These are phyloP conservation scores for Pholis gunnellus DNA, from an alignment of 2,113 vertebrate genomes.

Conservation along the genomic window DNA sequence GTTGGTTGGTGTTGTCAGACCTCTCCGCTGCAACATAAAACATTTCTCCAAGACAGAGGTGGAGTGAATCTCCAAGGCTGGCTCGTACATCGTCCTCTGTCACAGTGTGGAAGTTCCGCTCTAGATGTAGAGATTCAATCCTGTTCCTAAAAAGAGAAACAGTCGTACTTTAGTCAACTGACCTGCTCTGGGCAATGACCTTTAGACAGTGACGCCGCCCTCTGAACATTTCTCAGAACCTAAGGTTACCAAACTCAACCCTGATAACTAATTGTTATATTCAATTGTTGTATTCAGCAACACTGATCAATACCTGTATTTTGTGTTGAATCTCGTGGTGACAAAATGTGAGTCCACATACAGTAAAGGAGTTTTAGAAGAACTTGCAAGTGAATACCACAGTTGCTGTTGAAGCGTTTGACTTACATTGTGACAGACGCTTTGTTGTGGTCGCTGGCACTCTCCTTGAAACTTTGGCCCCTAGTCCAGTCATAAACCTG, in stretches of 20 bases:
- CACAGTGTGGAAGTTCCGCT: neutral
- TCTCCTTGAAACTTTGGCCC: no score
- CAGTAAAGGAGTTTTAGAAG: neutral
- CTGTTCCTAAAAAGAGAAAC: neutral
- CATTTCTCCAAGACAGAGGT: no score
- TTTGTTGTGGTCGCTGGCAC: no score
- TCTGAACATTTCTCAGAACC: neutral
- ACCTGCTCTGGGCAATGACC: neutral
- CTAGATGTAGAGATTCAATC: neutral
- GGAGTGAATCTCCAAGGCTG: no score
- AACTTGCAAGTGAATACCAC: neutral
- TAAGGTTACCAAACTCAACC: neutral
- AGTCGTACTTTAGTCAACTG: neutral
- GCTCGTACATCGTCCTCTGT: no score
- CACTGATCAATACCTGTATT: neutral
- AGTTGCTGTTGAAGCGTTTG: neutral
- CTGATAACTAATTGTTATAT: neutral
- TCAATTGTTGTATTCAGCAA: neutral
- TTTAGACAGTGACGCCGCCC: neutral
- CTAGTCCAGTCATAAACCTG: neutral
- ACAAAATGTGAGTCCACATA: neutral
- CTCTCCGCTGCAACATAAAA: no score
- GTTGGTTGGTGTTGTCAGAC: no score
- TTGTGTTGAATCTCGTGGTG: neutral
- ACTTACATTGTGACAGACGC: neutral